These are phyloP conservation scores for Rhizomys pruinosus DNA, from an alignment of 2,113 vertebrate genomes.

Conservation along the genomic window DNA sequence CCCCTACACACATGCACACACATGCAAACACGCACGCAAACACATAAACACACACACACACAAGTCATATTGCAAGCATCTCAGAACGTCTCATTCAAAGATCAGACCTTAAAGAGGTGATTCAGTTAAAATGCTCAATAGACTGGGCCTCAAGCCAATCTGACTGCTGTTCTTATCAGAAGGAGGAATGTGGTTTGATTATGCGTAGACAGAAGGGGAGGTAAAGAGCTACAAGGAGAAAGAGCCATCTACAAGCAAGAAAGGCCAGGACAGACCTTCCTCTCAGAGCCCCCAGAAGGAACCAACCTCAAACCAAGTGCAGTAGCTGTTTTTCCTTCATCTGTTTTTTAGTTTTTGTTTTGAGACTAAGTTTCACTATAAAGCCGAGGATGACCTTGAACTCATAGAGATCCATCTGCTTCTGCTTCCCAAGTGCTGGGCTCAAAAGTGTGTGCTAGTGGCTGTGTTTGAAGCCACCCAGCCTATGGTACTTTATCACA, in stretches of 20 bases:
- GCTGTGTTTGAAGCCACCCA: too few relatives aligned
- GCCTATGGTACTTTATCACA: background rate
- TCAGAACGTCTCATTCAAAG: background rate
- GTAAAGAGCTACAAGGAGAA: background rate
- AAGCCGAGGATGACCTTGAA: too few relatives aligned
- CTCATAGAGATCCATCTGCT: too few relatives aligned
- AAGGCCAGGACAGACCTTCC: background rate
- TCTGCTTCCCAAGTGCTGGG: too few relatives aligned
- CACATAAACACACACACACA: background rate
- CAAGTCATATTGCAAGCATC: background rate
- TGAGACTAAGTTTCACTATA: too few relatives aligned
- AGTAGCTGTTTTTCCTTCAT: background rate
- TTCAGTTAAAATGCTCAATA: conserved; percentile 4
- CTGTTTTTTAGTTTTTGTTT: background rate
- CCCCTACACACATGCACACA: background rate
- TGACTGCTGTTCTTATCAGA: background rate
- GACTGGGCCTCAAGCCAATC: background rate
- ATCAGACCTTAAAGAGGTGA: conserved; percentile 5
- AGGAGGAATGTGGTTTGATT: background rate
- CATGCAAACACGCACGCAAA: background rate
- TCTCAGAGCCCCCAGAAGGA: background rate
- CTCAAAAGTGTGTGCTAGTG: too few relatives aligned
- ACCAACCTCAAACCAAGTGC: background rate
- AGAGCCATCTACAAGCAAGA: background rate
- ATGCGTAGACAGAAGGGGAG: background rate